Evolutionary conservation across 2,888 invertebrate genomes (phyloP), one percentile per base, ranked within the genome.

Genomic region (Xanthostigma xanthostigma): DNA sequence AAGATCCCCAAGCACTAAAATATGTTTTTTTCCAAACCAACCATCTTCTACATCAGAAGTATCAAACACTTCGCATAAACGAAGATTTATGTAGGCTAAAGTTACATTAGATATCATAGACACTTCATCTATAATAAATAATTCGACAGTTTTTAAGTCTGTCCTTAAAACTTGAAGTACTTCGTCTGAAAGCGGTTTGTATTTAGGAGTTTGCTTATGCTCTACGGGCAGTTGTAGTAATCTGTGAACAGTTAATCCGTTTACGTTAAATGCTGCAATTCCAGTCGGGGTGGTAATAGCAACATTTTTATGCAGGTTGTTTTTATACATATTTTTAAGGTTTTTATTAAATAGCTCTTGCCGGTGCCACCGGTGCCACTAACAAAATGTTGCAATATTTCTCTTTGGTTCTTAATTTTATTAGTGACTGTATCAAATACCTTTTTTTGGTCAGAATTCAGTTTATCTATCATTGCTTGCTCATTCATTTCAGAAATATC

Each of bases 261-360:
- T 55, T n/a, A 64, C 56, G 53, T 63, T 62, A 49, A 60, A 62
- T 38, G 62, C 61, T 33, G 60, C 61, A 13, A 62, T 59, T 37
- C 60, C 60, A 34, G 61, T 62, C 11, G 58, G 61, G 6, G 59
- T 60, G 13, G 54, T 53, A 38, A 59, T 55, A 40, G 55, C 57
- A 12, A 58, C 57, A 51, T 57, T 56, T 54, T 58, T 58, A 8
- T 51, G 36, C 11, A 58, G 48, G 45, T 14, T 36, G 51, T 53
- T 49, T 59, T 55, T 14, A 57, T 54, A 57, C 57, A 60, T 27
- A 49, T 44, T 53, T 49, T 54, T 0, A 61, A 45, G 10, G 54
- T 57, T 53, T 62, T 56, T 41, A 60, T 61, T 45, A 60, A 50
- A 57, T 48, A 54, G 49, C 56, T 59, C 44, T 59, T 60, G 35